Evolutionary conservation across 64 coral and sea anemone genomes (phyloP).

Genomic region (Dendrophyllia cribrosa): DNA sequence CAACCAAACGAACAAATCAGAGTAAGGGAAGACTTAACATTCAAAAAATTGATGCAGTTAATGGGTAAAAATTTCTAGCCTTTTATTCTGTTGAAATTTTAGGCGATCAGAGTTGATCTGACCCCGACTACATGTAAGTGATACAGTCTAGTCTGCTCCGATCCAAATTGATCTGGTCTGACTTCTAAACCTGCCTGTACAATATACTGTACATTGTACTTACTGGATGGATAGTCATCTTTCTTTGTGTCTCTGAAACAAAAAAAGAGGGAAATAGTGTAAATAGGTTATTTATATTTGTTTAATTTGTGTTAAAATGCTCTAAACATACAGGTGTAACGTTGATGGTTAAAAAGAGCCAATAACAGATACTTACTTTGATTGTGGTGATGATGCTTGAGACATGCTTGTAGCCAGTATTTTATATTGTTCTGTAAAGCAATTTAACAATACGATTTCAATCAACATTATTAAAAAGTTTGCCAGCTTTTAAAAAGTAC

Average conservation of each 20-base stretch:
- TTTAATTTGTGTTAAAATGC: constrained; percentile 37
- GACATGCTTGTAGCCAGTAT: too few relatives aligned
- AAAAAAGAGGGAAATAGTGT: constrained; percentile 48
- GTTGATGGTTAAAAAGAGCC: constrained; percentile 49
- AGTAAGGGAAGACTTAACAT: constrained; percentile 29
- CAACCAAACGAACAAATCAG: background rate
- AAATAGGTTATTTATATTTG: constrained; percentile 48
- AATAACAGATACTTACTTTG: constrained; percentile 56
- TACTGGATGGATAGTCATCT: constrained; percentile 48
- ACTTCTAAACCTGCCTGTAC: constrained; percentile 35
- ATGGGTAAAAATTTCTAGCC: constrained; percentile 52
- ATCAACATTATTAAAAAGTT: constrained; percentile 67
- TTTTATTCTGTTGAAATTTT: constrained; percentile 70
- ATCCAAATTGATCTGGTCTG: constrained; percentile 41
- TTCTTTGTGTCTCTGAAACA: constrained; percentile 41
- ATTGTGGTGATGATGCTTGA: constrained; percentile 57
- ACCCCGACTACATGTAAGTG: constrained; percentile 36
- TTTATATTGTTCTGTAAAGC: constrained; percentile 70
- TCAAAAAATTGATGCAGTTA: constrained; percentile 48
- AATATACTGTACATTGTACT: constrained; percentile 60
- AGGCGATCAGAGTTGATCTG: constrained; percentile 56
- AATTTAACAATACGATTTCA: constrained; percentile 62
- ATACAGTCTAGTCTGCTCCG: constrained; percentile 31
- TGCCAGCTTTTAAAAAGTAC: constrained; percentile 56
- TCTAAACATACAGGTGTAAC: constrained; percentile 19